Evolutionary conservation across 2,888 invertebrate species (phyloP), one percentile per base, ranked within the genome.

Genomic region (Thera obeliscata): DNA sequence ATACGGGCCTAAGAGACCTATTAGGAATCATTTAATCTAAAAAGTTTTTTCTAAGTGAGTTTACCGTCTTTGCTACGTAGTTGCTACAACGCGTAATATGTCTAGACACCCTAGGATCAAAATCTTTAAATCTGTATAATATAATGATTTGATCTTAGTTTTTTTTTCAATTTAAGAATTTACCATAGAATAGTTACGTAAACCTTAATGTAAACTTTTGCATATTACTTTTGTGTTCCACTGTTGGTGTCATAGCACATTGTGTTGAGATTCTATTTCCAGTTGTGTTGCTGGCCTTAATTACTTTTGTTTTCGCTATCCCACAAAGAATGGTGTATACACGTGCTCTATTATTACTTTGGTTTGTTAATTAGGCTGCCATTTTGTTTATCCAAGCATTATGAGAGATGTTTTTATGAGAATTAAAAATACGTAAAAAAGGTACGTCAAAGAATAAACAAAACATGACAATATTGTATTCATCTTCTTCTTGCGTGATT

Each of bases 281-380:
- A 76, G 63, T 63, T n/a, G 48, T 69, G 56, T 63, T 57, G 71
- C 66, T 84, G 84, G 75, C 85, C 84, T 82, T 85, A 85, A 86
- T 87, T 83, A 80, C 78, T 71, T 74, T 62, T 43, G 36, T 48
- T 64, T 65, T n/a, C 64, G 72, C 70, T 76, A 80, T 81, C 77
- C 78, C 77, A 77, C 8, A 69, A 72, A 81, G 75, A 72, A 61
- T 69, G 55, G 50, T 63, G 11, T 36, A n/a, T n/a, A 50, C 71
- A 78, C 64, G 74, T 79, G 76, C 48, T 52, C 50, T 33, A 0
- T 35, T 33, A 41, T 12, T 22, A 43, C 5, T 43, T 6, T 43
- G 43, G 43, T 46, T 46, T 46, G 43, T 61, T 54, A 54, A 22
- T 35, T 46, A 33, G 22, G n/a, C 7, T 33, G 22, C 12, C 12